phyloP scores from a whole-genome alignment of 2,888 invertebrate genomes.

The Celastrina argiolus region DNA sequence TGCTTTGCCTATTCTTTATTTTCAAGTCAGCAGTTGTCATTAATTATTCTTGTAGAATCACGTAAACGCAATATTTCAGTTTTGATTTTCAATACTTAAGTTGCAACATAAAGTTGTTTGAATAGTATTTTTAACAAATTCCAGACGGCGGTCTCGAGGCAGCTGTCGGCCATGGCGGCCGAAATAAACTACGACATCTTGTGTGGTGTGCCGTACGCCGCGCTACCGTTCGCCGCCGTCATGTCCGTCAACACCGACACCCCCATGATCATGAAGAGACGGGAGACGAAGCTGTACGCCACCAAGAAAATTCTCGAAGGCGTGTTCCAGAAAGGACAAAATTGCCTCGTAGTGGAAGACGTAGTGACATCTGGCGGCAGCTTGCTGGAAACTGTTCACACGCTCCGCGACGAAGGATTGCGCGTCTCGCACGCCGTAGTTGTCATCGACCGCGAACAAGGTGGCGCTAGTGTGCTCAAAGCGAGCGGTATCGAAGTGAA shows the following conservation, averaged over 20 bases:
- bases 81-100: neutral
- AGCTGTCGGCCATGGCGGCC: slow-evolving; percentile 50
- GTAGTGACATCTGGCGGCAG: slow-evolving; percentile 96
- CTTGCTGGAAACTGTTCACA: slow-evolving; percentile 91
- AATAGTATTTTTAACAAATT: slow-evolving; percentile 28
- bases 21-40: no score
- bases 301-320: slow-evolving; percentile 97
- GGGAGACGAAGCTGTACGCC: slow-evolving; percentile 96
- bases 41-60: no score
- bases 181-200: slow-evolving; percentile 79
- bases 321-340: slow-evolving; percentile 79
- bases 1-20: no score
- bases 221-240: slow-evolving; percentile 93
- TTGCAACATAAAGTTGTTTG: neutral
- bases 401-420: slow-evolving; percentile 80
- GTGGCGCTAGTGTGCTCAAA: slow-evolving; percentile 85
- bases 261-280: slow-evolving; percentile 94
- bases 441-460: slow-evolving; percentile 95
- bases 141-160: slow-evolving; percentile 57
- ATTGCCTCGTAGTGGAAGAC: slow-evolving; percentile 94
- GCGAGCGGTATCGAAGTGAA: slow-evolving; percentile 83
- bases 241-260: slow-evolving; percentile 83
- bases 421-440: slow-evolving; percentile 89
- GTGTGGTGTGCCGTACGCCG: slow-evolving; percentile 99
- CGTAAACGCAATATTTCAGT: no score